phyloP scores from a whole-genome alignment of 2,797 vertebrate genomes.

The Melanotaenia boesemani region DNA sequence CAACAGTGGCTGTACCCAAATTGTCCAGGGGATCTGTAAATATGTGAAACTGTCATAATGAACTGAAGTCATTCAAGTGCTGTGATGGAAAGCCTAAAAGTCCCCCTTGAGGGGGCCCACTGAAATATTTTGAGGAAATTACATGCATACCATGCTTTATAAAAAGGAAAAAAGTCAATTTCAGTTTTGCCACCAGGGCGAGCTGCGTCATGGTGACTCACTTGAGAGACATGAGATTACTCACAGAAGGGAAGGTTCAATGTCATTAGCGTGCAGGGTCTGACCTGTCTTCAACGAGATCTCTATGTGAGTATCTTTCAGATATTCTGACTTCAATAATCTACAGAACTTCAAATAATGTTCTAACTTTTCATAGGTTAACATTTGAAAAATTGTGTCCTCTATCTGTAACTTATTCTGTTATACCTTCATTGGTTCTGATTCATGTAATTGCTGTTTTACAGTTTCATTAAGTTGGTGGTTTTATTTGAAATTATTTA shows the following conservation, averaged over 20 bases:
- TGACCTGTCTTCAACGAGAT: not conserved
- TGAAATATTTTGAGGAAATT: not conserved
- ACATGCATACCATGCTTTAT: too few relatives aligned
- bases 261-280: not conserved
- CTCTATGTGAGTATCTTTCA: constrained; percentile 40
- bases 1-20: not conserved
- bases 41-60: not conserved
- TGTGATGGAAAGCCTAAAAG: not conserved
- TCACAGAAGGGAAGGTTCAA: not conserved
- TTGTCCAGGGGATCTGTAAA: not conserved
- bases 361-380: not conserved
- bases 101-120: not conserved
- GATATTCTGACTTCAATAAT: not conserved
- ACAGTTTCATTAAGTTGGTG: not conserved
- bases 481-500: not conserved
- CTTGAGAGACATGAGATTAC: not conserved
- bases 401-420: not conserved
- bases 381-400: not conserved
- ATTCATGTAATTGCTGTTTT: not conserved
- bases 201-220: not conserved
- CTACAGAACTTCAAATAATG: not conserved
- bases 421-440: not conserved
- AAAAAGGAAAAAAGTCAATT: not conserved
- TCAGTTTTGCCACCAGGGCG: not conserved
- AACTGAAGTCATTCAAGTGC: not conserved